phyloP scores from a whole-genome alignment of 2,888 invertebrate genomes.

The Synanthedon andrenaeformis region DNA sequence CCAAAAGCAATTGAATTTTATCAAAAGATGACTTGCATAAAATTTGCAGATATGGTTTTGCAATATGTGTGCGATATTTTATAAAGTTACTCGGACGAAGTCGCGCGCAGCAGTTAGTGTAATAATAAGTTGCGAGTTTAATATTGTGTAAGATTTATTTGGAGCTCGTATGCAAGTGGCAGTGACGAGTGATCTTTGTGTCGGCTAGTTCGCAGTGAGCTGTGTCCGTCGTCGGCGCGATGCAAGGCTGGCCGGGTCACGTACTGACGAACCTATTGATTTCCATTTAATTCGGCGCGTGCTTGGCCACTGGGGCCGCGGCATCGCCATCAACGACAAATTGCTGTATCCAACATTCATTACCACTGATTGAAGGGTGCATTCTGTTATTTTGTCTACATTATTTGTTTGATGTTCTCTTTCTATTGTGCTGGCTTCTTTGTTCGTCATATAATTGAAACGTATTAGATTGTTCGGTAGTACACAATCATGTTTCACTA shows the following conservation, averaged over 20 bases:
- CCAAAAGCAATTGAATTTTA: too few species aligned
- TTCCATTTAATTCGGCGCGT: slow-evolving; percentile 67
- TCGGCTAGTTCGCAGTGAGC: slow-evolving; percentile 7
- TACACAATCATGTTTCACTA: too few species aligned
- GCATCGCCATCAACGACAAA: slow-evolving; percentile 31
- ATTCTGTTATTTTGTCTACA: slow-evolving; percentile 12
- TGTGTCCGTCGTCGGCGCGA: slow-evolving; percentile 24
- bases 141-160: too few species aligned
- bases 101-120: too few species aligned
- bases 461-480: too few species aligned
- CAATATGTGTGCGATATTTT: too few species aligned
- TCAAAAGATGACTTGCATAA: too few species aligned
- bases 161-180: too few species aligned
- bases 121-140: too few species aligned
- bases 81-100: too few species aligned
- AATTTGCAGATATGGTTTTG: too few species aligned
- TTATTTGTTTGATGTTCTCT: slow-evolving; percentile 8
- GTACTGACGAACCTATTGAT: slow-evolving; percentile 55
- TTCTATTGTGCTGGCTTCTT: slow-evolving; percentile 1
- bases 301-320: slow-evolving; percentile 30
- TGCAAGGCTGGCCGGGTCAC: slow-evolving; percentile 52
- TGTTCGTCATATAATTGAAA: neutral
- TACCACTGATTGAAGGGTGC: slow-evolving; percentile 48
- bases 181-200: neutral
- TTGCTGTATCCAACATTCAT: slow-evolving; percentile 40